A percentile compares a stretch with the other conserved stretches of the same genome.
phyloP scores from a whole-genome alignment of 2,797 vertebrate genomes.

The Cossypha heuglini region DNA sequence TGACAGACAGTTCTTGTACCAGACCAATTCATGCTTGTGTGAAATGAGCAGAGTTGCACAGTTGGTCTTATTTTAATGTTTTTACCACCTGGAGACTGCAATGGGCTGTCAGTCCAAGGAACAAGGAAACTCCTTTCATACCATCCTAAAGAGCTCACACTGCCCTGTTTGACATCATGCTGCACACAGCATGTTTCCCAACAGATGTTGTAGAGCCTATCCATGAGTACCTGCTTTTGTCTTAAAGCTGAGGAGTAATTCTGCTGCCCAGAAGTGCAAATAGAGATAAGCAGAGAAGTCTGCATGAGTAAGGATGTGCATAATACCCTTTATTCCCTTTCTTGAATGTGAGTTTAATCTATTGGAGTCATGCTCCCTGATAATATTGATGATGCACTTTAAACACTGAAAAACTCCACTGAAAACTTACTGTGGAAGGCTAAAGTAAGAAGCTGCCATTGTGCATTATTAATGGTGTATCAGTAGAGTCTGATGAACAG shows the following conservation, averaged over 20 bases:
- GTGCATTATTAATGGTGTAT: background rate
- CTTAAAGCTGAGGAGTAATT: background rate
- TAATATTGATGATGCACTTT: background rate
- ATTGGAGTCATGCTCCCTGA: background rate
- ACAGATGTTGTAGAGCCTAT: background rate
- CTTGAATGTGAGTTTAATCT: background rate
- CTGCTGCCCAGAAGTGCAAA: background rate
- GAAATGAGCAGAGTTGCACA: background rate
- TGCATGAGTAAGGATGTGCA: background rate
- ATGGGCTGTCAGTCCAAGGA: background rate
- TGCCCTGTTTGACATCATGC: background rate
- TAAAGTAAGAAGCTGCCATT: background rate
- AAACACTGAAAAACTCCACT: background rate
- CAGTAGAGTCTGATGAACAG: background rate
- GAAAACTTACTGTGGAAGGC: accelerated
- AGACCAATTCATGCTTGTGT: background rate
- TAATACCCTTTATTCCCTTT: background rate
- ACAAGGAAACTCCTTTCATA: background rate
- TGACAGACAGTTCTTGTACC: conserved; percentile 31
- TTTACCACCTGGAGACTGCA: conserved; percentile 42
- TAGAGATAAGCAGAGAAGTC: background rate
- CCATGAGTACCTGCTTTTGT: background rate
- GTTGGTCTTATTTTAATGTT: background rate
- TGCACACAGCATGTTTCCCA: background rate
- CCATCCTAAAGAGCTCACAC: background rate